Percentiles rank a stretch among this genome's conserved stretches.
Evolutionary conservation across 37 sponge, comb jelly and placozoan species (phyloP).

Genomic region (Beroe ovata): DNA sequence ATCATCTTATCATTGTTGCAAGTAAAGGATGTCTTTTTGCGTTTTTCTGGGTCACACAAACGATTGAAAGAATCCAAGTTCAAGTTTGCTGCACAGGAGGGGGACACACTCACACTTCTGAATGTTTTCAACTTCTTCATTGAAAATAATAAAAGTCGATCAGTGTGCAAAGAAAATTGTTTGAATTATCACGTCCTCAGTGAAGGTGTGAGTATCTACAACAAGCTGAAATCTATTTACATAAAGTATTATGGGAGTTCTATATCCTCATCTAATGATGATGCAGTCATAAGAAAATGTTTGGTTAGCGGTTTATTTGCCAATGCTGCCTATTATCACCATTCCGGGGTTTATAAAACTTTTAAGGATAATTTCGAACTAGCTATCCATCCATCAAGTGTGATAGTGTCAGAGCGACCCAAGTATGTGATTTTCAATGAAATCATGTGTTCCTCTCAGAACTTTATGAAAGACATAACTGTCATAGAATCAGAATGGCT

Average conservation of each 20-base stretch:
- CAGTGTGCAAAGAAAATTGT: slow-evolving; percentile 44
- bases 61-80: neutral
- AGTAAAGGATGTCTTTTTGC: slow-evolving; percentile 15
- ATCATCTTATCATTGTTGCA: slow-evolving; percentile 26
- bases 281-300: slow-evolving; percentile 16
- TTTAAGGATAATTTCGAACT: slow-evolving; percentile 60
- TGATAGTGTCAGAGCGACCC: slow-evolving; percentile 36
- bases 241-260: neutral
- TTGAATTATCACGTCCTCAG: slow-evolving; percentile 30
- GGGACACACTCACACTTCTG: slow-evolving; percentile 12
- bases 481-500: slow-evolving; percentile 52
- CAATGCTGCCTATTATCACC: slow-evolving; percentile 55
- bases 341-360: slow-evolving; percentile 47
- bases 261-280: neutral
- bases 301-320: slow-evolving; percentile 3
- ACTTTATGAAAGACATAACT: slow-evolving; percentile 52
- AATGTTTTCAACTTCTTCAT: slow-evolving; percentile 37
- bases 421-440: slow-evolving; percentile 63
- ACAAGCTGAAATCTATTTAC: slow-evolving; percentile 3
- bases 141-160: slow-evolving; percentile 18
- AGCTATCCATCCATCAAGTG: slow-evolving; percentile 39
- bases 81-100: slow-evolving; percentile 62
- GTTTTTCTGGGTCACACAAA: neutral
- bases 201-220: neutral
- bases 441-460: slow-evolving; percentile 7